phyloP scores from a whole-genome alignment of 2,888 invertebrate genomes.

The Helleia helle region DNA sequence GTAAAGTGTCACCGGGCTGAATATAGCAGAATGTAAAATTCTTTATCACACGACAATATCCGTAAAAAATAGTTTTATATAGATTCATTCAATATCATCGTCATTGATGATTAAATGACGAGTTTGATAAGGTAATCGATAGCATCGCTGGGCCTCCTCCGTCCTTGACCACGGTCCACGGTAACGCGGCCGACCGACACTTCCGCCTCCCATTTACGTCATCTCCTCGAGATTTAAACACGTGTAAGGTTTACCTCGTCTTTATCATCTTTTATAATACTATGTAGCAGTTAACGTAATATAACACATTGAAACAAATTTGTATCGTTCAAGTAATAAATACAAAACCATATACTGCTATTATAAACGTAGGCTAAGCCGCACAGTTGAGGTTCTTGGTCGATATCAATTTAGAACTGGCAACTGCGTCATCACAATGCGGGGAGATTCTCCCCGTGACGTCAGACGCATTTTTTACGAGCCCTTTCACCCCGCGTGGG shows the following conservation, averaged over 20 bases:
- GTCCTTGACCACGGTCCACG: slow-evolving; percentile 50
- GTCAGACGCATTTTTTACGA: slow-evolving; percentile 30
- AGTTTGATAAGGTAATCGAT: slow-evolving; percentile 19
- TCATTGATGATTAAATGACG: slow-evolving; percentile 5
- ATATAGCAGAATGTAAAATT: too few species aligned
- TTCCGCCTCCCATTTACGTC: slow-evolving; percentile 54
- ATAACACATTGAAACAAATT: too few species aligned
- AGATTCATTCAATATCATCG: too few species aligned
- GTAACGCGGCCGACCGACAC: slow-evolving; percentile 44
- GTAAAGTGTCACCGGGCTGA: too few species aligned
- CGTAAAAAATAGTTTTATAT: too few species aligned
- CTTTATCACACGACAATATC: too few species aligned
- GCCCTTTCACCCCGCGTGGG: slow-evolving; percentile 12
- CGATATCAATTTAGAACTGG: slow-evolving; percentile 18
- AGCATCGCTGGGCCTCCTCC: slow-evolving; percentile 37
- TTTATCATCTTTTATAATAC: too few species aligned
- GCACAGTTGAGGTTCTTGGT: slow-evolving; percentile 21
- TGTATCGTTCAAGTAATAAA: too few species aligned
- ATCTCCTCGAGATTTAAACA: slow-evolving; percentile 17
- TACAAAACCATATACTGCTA: too few species aligned
- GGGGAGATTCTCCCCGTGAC: slow-evolving; percentile 41
- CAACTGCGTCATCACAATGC: slow-evolving; percentile 21
- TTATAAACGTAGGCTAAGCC: too few species aligned
- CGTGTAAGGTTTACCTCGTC: slow-evolving; percentile 14
- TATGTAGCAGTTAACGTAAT: too few species aligned